Evolutionary conservation across 2,113 vertebrate genomes (phyloP).

Genomic region (Phaethon lepturus): DNA sequence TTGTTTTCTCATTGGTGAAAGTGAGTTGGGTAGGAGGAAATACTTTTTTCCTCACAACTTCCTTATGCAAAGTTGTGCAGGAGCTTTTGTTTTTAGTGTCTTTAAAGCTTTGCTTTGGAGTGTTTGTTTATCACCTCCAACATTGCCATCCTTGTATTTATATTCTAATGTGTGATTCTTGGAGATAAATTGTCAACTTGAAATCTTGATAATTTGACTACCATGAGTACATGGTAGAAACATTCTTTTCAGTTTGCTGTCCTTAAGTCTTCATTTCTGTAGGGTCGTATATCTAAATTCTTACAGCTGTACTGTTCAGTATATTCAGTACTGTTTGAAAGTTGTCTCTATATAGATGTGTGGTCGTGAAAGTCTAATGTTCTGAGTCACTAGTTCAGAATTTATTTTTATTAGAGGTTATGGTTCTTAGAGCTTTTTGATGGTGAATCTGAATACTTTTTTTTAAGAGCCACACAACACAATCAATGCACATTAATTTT

Average conservation of each 20-base stretch:
- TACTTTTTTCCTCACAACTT: neutral
- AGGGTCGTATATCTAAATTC: neutral
- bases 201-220: neutral
- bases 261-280: neutral
- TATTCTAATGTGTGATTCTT: neutral
- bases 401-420: neutral
- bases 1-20: neutral
- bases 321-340: neutral
- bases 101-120: neutral
- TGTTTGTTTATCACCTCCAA: neutral
- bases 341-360: neutral
- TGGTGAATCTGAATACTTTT: neutral
- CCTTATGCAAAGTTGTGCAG: neutral
- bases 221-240: neutral
- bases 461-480: neutral
- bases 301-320: neutral
- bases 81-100: neutral
- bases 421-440: neutral
- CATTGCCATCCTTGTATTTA: neutral
- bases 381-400: neutral
- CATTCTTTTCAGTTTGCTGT: neutral
- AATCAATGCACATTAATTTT: neutral
- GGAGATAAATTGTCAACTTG: neutral
- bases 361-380: neutral
- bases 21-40: neutral